A percentile compares a stretch with the other conserved stretches of the same genome.
These are phyloP conservation scores for Bradysia coprophila DNA, from an alignment of 1,140 invertebrate genomes.

Conservation along the genomic window DNA sequence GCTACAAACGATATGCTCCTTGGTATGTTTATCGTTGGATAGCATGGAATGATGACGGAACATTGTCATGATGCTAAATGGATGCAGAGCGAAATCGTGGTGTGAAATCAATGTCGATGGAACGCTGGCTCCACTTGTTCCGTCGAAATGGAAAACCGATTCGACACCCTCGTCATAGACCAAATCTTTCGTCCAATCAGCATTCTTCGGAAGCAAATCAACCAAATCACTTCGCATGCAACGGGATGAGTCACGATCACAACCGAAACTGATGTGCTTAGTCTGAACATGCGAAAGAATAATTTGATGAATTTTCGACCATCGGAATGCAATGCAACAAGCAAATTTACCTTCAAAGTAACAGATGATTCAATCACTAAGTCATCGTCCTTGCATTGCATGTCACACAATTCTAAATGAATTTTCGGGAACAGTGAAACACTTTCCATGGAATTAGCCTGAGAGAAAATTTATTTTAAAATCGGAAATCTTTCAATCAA, in stretches of 20 bases:
- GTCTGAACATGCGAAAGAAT: conserved; percentile 9
- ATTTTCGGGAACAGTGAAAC: conserved; percentile 64
- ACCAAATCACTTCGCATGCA: conserved; percentile 30
- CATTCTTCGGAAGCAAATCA: conserved; percentile 68
- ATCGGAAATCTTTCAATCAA: not conserved
- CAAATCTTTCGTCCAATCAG: conserved; percentile 71
- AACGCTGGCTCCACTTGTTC: conserved; percentile 71
- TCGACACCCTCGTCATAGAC: conserved; percentile 85
- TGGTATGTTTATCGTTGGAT: conserved; percentile 60
- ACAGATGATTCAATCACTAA: conserved; percentile 16
- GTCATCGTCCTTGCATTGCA: conserved; percentile 45
- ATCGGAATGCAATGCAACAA: too few species aligned
- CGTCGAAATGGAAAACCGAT: conserved; percentile 90
- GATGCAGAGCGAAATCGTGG: conserved; percentile 22
- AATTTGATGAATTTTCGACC: not conserved
- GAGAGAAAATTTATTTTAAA: not conserved
- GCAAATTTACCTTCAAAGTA: conserved; percentile 15
- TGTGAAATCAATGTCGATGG: conserved; percentile 41
- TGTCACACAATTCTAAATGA: conserved; percentile 72
- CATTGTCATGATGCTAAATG: conserved; percentile 84
- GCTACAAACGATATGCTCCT: conserved; percentile 89
- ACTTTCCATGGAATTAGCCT: conserved; percentile 42
- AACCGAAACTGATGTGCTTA: conserved; percentile 24
- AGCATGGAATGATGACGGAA: conserved; percentile 28
- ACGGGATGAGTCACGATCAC: conserved; percentile 21